These are phyloP conservation scores for Corvus moneduloides DNA, from an alignment of 2,113 vertebrate species.

Conservation along the genomic window DNA sequence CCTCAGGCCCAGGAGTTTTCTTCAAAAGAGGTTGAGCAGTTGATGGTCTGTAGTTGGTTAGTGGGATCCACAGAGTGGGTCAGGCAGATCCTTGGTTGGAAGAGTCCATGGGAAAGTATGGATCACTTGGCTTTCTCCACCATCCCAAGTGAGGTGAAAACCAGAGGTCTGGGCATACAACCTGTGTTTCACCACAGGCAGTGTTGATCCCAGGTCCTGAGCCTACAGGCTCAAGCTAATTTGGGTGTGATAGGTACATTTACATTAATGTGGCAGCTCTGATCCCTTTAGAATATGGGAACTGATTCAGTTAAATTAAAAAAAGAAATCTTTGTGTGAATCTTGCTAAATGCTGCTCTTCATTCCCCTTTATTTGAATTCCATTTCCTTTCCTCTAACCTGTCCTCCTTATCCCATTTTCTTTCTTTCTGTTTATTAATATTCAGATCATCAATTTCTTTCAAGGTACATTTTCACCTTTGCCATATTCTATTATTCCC, in stretches of 20 bases:
- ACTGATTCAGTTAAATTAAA: background rate
- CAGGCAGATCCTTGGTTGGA: background rate
- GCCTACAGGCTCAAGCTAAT: background rate
- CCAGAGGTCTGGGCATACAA: background rate
- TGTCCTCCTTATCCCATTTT: background rate
- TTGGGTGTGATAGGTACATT: background rate
- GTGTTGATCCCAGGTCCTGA: background rate
- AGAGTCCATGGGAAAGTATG: background rate
- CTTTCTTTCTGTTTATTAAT: conserved; percentile 26
- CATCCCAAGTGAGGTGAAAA: background rate
- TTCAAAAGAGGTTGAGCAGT: background rate
- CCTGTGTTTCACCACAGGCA: background rate
- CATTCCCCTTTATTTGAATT: background rate
- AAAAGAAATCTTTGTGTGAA: background rate
- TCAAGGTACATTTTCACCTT: background rate
- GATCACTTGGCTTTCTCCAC: background rate
- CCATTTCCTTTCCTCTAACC: background rate
- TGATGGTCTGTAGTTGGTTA: background rate
- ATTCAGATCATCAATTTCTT: background rate
- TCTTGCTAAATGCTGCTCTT: background rate
- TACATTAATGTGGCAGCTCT: background rate
- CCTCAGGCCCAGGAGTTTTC: background rate
- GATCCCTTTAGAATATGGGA: background rate
- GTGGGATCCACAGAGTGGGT: background rate
- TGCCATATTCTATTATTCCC: conserved; percentile 12